Evolutionary conservation across 1,140 invertebrate genomes (phyloP).

Genomic region (Atopsyche davidsoni): DNA sequence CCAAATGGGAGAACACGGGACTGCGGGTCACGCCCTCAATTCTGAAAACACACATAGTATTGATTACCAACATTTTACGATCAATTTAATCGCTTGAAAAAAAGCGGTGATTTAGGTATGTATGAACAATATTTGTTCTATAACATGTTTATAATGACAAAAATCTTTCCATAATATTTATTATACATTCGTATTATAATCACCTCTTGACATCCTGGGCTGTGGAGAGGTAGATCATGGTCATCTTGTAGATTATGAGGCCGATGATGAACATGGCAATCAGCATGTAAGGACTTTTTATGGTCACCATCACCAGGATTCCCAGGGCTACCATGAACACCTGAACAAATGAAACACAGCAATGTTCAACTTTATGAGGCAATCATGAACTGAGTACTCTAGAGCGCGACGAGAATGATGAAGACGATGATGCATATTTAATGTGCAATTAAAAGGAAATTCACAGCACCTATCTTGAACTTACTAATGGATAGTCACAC

Average conservation of each 20-base stretch:
- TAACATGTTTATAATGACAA: not conserved
- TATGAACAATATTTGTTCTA: too few species aligned
- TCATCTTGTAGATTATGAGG: conserved; percentile 60
- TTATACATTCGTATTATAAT: too few species aligned
- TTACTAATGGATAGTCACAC: too few species aligned
- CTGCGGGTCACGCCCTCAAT: conserved; percentile 51
- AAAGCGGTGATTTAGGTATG: too few species aligned
- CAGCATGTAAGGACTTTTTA: conserved; percentile 65
- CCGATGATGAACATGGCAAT: conserved; percentile 62
- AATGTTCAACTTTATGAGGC: conserved; percentile 5
- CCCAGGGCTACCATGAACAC: conserved; percentile 54
- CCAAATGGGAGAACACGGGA: conserved; percentile 74
- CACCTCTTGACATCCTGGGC: conserved; percentile 72
- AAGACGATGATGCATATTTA: too few species aligned
- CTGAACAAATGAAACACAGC: conserved; percentile 37
- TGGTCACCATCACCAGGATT: conserved; percentile 58
- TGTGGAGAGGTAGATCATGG: conserved; percentile 67
- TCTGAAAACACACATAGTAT: conserved; percentile 28
- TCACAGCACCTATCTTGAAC: too few species aligned
- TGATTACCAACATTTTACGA: not conserved
- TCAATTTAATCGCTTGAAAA: not conserved
- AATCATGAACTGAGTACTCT: too few species aligned
- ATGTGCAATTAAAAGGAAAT: too few species aligned
- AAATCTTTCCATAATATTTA: not conserved
- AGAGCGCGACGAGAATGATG: too few species aligned